Percentiles rank a stretch among this genome's conserved stretches.
Conservation (phyloP, 2,888 invertebrate genomes). For the Petrolisthes cinctipes region DNA sequence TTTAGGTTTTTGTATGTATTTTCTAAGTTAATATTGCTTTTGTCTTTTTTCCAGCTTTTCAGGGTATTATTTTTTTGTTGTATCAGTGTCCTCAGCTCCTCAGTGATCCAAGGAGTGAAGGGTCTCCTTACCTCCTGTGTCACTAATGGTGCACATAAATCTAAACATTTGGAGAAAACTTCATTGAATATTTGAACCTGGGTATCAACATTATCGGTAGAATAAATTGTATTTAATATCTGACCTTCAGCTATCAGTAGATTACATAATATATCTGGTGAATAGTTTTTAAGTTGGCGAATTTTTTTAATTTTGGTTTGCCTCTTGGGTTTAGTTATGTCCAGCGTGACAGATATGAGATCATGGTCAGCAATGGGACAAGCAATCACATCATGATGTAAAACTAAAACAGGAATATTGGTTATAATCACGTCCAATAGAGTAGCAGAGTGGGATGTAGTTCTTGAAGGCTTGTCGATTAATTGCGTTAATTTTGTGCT, state of each 20-base stretch:
- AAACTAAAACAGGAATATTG: neutral
- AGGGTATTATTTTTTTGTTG: neutral
- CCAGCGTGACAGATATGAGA: no score
- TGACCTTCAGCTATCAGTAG: neutral
- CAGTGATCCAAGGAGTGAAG: no score
- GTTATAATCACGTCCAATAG: slow-evolving; percentile 2
- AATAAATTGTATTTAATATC: neutral
- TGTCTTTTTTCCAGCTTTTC: neutral
- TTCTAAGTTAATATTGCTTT: no score
- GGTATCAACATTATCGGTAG: neutral
- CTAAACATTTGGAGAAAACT: no score
- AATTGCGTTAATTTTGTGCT: neutral
- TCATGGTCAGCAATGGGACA: neutral
- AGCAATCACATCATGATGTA: neutral
- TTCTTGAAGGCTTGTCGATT: neutral
- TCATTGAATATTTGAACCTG: neutral
- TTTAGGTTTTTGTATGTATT: neutral
- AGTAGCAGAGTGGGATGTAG: neutral
- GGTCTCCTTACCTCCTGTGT: no score
- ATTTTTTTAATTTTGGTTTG: neutral
- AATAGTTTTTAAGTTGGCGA: neutral
- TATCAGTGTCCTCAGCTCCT: neutral
- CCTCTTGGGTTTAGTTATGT: no score
- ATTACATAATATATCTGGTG: neutral
- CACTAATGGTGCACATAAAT: neutral